Evolutionary conservation across 2,888 invertebrate species (phyloP), one percentile per base, ranked within the genome.

Genomic region (Trichopoda pennipes): DNA sequence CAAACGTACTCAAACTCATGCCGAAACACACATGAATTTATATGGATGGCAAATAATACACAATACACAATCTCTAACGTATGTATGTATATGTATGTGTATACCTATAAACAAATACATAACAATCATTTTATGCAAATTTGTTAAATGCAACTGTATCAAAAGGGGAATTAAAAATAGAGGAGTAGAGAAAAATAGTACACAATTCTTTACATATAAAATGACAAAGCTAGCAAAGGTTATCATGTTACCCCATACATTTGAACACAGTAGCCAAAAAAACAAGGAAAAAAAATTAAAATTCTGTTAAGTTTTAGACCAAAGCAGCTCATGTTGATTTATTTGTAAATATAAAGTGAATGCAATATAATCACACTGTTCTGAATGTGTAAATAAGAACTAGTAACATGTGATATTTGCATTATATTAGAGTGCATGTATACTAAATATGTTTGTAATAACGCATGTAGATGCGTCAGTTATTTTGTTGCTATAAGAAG

Each of bases 91-190:
- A 51, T n/a, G 2, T 21, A 49, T 1, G 7, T 44, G 35, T 32
- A 16, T 21, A 14, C 3, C 2, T 14, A 49, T 1, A 9, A 32
- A 47, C 14, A 9, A 16, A 14, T 7, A 76, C 72, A 76, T 66
- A 81, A 58, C 69, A 77, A 68, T 73, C 72, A 66, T 78, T 82
- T 82, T 79, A 79, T 79, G 82, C 78, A 79, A 82, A 82, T 82
- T 75, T 60, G 75, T 75, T 51, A 17, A 60, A 42, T 32, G 76
- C 55, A 55, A 49, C 58, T 66, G 64, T 56, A 58, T 68, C 49
- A 58, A 75, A 51, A 51, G 38, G 55, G 56, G 19, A 63, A 35
- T 55, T 35, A n/a, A 12, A 14, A 28, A 32, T 16, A 28, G 38
- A 38, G 38, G 12, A 38, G n/a, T 42, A 35, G 19, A 17, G 16